Conservation (phyloP, 2,888 invertebrate species). For the Tuberolachnus salignus region DNA sequence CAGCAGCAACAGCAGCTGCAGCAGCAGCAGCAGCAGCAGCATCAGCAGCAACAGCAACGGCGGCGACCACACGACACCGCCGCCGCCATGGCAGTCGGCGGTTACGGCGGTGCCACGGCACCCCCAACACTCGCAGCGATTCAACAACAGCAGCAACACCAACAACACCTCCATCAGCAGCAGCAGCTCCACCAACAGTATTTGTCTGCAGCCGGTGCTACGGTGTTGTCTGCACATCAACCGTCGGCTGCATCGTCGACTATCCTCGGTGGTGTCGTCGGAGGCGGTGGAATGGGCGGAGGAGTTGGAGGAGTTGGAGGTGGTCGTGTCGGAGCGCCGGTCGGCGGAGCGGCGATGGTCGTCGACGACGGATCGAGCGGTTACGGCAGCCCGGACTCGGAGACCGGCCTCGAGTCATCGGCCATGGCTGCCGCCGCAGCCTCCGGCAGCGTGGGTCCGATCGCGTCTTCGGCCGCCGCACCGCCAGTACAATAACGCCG, state of each 20-base stretch:
- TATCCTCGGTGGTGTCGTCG: neutral
- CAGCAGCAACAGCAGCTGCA: conserved; percentile 33
- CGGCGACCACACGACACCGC: conserved; percentile 24
- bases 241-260: neutral
- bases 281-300: neutral
- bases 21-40: conserved; percentile 36
- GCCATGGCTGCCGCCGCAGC: neutral
- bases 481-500: conserved; percentile 23
- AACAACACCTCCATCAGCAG: neutral
- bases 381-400: conserved; percentile 60
- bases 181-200: conserved; percentile 28
- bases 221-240: conserved; percentile 47
- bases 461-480: neutral
- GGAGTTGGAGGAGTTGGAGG: conserved; percentile 4
- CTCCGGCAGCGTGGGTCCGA: neutral
- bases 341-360: conserved; percentile 23
- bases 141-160: conserved; percentile 32
- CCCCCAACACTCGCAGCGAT: conserved; percentile 16
- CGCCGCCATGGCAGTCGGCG: conserved; percentile 12
- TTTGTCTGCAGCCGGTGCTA: conserved; percentile 40
- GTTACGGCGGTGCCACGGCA: conserved; percentile 46
- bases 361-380: conserved; percentile 59
- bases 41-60: conserved; percentile 20
- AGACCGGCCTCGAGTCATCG: conserved; percentile 57
- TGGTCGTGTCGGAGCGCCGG: conserved; percentile 58